Evolutionary conservation across 2,113 vertebrate species (phyloP).

Genomic region (Catharus fuscescens): DNA sequence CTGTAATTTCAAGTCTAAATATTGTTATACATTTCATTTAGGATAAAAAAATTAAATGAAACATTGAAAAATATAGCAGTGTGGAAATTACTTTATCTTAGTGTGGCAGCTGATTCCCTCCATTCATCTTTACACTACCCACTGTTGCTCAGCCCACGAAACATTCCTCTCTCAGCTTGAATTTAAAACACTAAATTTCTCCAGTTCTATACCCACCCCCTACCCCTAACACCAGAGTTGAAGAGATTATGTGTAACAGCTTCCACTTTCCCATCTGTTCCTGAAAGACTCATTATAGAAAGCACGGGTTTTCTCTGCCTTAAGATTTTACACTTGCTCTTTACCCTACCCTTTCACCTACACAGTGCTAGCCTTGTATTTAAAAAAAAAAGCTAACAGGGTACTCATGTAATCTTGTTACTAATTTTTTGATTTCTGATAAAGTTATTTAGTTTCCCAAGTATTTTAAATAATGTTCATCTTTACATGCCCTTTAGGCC

Average conservation of each 20-base stretch:
- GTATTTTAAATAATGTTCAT: neutral
- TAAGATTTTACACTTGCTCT: neutral
- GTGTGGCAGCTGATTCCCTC: neutral
- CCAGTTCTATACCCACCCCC: neutral
- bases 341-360: neutral
- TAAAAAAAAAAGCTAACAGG: neutral
- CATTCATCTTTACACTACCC: neutral
- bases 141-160: neutral
- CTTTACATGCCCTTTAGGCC: neutral
- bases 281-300: neutral
- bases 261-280: conserved; percentile 45
- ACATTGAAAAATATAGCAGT: neutral
- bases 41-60: neutral
- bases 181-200: neutral
- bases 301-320: neutral
- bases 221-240: neutral
- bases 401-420: neutral
- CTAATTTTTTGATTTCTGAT: neutral
- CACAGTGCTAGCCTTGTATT: neutral
- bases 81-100: neutral
- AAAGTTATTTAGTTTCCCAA: neutral
- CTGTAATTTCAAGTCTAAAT: neutral
- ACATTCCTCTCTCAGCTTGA: neutral
- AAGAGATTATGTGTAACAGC: conserved; percentile 30
- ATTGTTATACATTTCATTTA: neutral